Evolutionary conservation across 1,140 invertebrate species (phyloP), one percentile per base, ranked within the genome.

Genomic region (Halesus radiatus): DNA sequence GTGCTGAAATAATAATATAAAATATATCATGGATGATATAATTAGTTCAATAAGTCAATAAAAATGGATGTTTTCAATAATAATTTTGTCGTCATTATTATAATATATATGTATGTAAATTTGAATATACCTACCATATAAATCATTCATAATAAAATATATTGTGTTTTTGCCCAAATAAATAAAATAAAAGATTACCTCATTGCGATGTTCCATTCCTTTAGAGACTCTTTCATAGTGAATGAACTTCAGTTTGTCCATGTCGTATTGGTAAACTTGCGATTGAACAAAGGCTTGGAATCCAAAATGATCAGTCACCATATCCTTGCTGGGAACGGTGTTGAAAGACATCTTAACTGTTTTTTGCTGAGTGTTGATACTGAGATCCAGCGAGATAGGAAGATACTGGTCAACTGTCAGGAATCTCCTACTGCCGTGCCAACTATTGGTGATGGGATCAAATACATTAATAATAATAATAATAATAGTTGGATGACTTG

Each of bases 361-460:
- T 64, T 50, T 76, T 10, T 83, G 26, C 1, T 62, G 32, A 54
- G 22, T 45, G 58, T 87, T 87, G 26, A 87, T 82, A 32, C 54
- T 64, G 5, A 89, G 4, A 60, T 78, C 85, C 58, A 86, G 45
- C 13, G 86, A 83, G 3, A 88, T 4, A 2, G 88, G 87, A 5
- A 86, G 1, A 22, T 78, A 78, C 3, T 81, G 8, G 76, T 90
- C 87, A 5, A 84, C 72, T 0, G 83, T 68, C 3, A 84, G 79
- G 0, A 84, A 62, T 70, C 85, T 85, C 15, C 84, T 81, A 66
- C 90, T 68, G 3, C 86, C 84, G 18, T 89, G 88, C 85, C 86
- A 87, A 32, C 85, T 29, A 79, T 88, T 85, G 6, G 77, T 81
- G 13, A 89, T 81, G 0, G 88, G 87, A 83, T 89, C 88, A 78